phyloP scores from a whole-genome alignment of 2,113 vertebrate genomes.

The Pelmatolapia mariae region DNA sequence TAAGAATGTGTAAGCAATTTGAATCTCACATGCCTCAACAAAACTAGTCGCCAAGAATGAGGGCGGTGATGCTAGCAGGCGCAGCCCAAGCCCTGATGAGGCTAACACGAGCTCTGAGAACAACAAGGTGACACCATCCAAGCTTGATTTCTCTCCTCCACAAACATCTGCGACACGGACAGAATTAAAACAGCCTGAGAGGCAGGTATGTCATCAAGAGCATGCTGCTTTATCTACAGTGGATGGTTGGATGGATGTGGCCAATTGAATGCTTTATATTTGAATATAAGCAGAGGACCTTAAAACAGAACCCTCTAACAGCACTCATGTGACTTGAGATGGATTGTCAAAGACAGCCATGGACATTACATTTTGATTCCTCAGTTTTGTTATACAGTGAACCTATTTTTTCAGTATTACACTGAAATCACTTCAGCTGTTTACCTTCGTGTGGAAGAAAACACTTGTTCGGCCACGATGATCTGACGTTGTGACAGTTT shows the following conservation, averaged over 20 bases:
- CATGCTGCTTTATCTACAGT: background rate
- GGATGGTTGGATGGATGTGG: background rate
- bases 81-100: background rate
- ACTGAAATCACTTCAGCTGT: background rate
- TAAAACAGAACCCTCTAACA: background rate
- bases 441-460: background rate
- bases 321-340: background rate
- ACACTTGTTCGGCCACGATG: background rate
- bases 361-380: background rate
- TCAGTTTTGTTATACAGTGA: background rate
- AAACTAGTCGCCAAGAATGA: background rate
- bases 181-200: background rate
- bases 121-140: background rate
- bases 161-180: background rate
- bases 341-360: background rate
- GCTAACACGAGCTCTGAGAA: background rate
- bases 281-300: background rate
- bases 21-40: background rate
- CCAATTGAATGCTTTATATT: background rate
- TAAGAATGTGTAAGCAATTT: background rate
- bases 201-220: background rate
- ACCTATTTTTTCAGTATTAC: background rate
- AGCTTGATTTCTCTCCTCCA: background rate
- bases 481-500: background rate
- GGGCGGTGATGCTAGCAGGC: background rate